These are phyloP conservation scores for Phylloscopus whistleri DNA, from an alignment of 2,113 vertebrate genomes.

Conservation along the genomic window DNA sequence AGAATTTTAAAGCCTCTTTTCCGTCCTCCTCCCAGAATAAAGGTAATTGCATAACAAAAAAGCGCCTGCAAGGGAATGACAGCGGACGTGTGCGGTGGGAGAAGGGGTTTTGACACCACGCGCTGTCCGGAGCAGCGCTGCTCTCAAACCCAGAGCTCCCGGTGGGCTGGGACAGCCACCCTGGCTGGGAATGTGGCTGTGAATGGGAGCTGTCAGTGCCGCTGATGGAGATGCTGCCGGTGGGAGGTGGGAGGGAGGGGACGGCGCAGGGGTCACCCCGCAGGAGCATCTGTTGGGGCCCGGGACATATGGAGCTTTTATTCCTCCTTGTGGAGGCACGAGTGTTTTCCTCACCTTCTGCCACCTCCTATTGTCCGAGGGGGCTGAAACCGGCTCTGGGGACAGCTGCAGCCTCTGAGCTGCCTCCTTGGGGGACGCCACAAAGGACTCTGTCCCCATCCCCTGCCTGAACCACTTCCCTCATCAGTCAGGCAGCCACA, in stretches of 20 bases:
- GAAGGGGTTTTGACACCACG: neutral
- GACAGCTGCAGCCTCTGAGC: slow-evolving; percentile 56
- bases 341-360: slow-evolving; percentile 63
- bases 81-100: neutral
- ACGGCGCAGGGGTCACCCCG: neutral
- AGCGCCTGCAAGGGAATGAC: neutral
- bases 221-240: neutral
- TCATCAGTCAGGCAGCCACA: neutral
- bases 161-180: neutral
- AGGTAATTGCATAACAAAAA: neutral
- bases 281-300: slow-evolving; percentile 74
- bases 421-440: neutral
- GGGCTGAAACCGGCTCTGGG: neutral
- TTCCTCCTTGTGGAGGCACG: slow-evolving; percentile 67
- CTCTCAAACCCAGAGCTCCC: neutral
- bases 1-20: neutral
- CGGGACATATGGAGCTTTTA: slow-evolving; percentile 74
- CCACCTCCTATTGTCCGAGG: slow-evolving; percentile 7
- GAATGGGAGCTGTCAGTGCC: slow-evolving; percentile 24
- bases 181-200: neutral
- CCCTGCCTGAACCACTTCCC: neutral
- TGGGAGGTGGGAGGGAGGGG: neutral
- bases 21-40: neutral
- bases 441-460: neutral
- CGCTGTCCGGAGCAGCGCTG: neutral